These are phyloP conservation scores for Sebastes nivosus DNA, from an alignment of 2,797 vertebrate genomes.

Conservation along the genomic window DNA sequence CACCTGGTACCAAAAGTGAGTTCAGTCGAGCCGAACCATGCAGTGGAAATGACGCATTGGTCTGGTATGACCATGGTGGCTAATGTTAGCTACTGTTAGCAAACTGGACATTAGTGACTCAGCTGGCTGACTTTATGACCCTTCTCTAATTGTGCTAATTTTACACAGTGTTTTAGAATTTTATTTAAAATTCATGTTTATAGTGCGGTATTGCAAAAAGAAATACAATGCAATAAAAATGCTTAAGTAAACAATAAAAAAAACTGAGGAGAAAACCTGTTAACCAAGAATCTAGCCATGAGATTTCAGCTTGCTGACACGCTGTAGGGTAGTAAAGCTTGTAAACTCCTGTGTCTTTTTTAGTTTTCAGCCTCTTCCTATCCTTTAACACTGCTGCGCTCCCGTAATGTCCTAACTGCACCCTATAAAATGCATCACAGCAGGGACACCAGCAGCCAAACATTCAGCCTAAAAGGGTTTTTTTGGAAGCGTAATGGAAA, in stretches of 20 bases:
- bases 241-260: background rate
- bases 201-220: too few species aligned
- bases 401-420: constrained; percentile 16
- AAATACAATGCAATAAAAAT: too few species aligned
- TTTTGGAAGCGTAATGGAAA: constrained; percentile 42
- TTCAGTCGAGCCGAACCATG: too few species aligned
- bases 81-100: too few species aligned
- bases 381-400: constrained; percentile 13
- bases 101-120: background rate
- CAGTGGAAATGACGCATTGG: too few species aligned
- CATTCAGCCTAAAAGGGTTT: constrained; percentile 30
- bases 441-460: constrained; percentile 43
- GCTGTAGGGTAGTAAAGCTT: background rate
- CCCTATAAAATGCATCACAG: constrained; percentile 52
- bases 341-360: background rate
- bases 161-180: background rate
- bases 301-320: background rate
- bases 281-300: background rate
- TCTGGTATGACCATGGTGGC: background rate
- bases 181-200: background rate
- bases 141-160: background rate
- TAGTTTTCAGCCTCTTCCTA: constrained; percentile 8
- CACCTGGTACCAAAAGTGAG: too few species aligned
- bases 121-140: background rate
- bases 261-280: background rate